Evolutionary conservation across 30 jellyfish, hydroid and myxozoan genomes (phyloP), one percentile per base, ranked within the genome.

Genomic region (Aurelia aurita): DNA sequence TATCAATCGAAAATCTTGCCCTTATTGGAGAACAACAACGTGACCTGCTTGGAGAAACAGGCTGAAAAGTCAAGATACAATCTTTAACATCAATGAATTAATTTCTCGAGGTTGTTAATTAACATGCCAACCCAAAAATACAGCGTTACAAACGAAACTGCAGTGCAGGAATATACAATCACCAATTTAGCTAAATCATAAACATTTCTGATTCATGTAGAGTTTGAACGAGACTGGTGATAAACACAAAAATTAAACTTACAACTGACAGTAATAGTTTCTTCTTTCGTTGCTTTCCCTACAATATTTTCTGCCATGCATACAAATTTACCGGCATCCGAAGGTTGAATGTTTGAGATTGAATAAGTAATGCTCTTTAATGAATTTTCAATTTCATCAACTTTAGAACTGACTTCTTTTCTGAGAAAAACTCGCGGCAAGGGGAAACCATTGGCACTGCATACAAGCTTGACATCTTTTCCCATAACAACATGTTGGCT

Each of bases 241-340:
- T 2, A 39, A 39, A 39, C 5, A 39, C 51, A 47, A 39, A 35
- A 47, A 19, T 34, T 23, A 13, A 29, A 85, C 95, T 85, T 65
- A 85, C 95, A 85, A 25, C 46, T 85, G 23, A 85, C 89, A 9
- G 80, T 79, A 43, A 85, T 65, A 54, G 63, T 58, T 31, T 47
- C 85, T 29, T 39, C 70, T 55, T 60, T 47, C 57, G 46, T 57
- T 26, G 54, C 58, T 0, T 9, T 78, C 9, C 89, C 85, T 46
- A 89, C 95, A 19, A 55, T 29, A 51, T 85, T 85, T 11, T 61
- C 66, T 3, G 89, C 95, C 51, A 25, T 62, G 85, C 95, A 85
- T 20, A 65, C 32, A 35, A 72, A 85, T 20, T 74, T 85, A 1
- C 95, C 95, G 46, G 51, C 55, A 47, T 76, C 77, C 2, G n/a